phyloP scores from a whole-genome alignment of 1,140 invertebrate genomes.

The Cecropterus lyciades region DNA sequence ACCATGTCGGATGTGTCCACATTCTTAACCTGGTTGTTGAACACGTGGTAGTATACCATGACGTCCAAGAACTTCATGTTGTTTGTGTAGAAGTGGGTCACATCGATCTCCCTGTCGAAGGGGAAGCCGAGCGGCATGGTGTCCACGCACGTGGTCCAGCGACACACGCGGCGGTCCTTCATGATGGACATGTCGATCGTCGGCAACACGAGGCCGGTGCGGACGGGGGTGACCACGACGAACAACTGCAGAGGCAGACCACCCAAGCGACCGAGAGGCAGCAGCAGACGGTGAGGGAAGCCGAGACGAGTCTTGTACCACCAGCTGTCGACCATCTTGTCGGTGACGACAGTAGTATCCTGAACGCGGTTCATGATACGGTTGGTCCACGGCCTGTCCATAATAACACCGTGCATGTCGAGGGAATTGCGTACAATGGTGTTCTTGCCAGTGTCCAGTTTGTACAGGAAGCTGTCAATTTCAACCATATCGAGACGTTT shows the following conservation, averaged over 20 bases:
- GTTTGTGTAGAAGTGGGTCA: slow-evolving; percentile 84
- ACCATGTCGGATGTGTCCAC: slow-evolving; percentile 66
- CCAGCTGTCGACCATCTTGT: slow-evolving; percentile 80
- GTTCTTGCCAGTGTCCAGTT: slow-evolving; percentile 87
- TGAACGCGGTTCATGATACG: slow-evolving; percentile 68
- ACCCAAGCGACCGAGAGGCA: slow-evolving; percentile 87
- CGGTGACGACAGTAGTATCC: slow-evolving; percentile 54
- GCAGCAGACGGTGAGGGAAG: slow-evolving; percentile 86
- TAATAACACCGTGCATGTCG: slow-evolving; percentile 71
- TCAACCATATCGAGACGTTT: slow-evolving; percentile 87
- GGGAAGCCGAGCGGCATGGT: slow-evolving; percentile 87
- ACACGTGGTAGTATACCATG: slow-evolving; percentile 85
- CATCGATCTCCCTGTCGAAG: slow-evolving; percentile 87
- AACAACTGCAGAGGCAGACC: slow-evolving; percentile 87
- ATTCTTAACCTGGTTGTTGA: slow-evolving; percentile 62
- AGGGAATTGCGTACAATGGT: slow-evolving; percentile 81
- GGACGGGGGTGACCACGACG: slow-evolving; percentile 86
- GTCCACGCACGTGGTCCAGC: slow-evolving; percentile 83
- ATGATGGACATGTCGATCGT: slow-evolving; percentile 67
- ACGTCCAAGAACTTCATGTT: slow-evolving; percentile 89
- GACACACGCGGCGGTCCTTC: slow-evolving; percentile 80
- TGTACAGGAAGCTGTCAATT: slow-evolving; percentile 88
- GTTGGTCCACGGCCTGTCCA: slow-evolving; percentile 67
- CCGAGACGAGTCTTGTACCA: slow-evolving; percentile 85
- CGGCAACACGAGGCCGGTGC: slow-evolving; percentile 87